Percentiles rank a stretch among this genome's conserved stretches.
Evolutionary conservation across 2,113 vertebrate species (phyloP).

Genomic region (Plectropomus leopardus): DNA sequence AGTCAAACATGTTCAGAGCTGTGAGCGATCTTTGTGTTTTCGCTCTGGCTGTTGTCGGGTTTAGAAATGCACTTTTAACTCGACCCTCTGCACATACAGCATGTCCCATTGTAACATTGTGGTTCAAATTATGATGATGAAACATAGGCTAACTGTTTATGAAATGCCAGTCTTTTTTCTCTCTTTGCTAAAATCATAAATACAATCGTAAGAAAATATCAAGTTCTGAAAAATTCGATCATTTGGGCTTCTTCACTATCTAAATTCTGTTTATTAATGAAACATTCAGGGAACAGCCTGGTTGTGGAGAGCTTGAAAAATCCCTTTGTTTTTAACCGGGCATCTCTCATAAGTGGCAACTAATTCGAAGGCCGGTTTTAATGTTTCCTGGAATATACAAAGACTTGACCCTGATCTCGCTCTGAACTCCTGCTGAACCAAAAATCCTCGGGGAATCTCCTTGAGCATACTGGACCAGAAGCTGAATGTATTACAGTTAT

Average conservation of each 20-base stretch:
- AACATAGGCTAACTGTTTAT: not conserved
- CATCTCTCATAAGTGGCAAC: constrained; percentile 17
- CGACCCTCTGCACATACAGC: no score
- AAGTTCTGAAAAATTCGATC: not conserved
- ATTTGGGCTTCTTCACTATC: not conserved
- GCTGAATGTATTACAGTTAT: not conserved
- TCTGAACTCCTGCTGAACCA: constrained; percentile 45
- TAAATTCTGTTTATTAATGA: no score
- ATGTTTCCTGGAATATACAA: constrained; percentile 43
- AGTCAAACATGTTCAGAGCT: not conserved
- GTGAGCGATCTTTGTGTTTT: not conserved
- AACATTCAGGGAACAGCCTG: not conserved
- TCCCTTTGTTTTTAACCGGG: constrained; percentile 8
- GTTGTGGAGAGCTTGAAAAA: constrained; percentile 4
- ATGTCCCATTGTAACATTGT: not conserved
- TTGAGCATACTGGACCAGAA: not conserved
- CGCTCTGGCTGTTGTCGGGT: not conserved
- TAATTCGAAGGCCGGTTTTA: constrained; percentile 18
- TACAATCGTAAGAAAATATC: not conserved
- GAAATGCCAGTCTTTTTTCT: not conserved
- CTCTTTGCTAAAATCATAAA: not conserved
- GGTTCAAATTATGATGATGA: not conserved
- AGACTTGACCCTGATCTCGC: constrained; percentile 22
- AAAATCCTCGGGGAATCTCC: constrained; percentile 17
- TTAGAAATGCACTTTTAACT: not conserved